These are phyloP conservation scores for Myripristis jacobus DNA, from an alignment of 2,797 vertebrate species.

Conservation along the genomic window DNA sequence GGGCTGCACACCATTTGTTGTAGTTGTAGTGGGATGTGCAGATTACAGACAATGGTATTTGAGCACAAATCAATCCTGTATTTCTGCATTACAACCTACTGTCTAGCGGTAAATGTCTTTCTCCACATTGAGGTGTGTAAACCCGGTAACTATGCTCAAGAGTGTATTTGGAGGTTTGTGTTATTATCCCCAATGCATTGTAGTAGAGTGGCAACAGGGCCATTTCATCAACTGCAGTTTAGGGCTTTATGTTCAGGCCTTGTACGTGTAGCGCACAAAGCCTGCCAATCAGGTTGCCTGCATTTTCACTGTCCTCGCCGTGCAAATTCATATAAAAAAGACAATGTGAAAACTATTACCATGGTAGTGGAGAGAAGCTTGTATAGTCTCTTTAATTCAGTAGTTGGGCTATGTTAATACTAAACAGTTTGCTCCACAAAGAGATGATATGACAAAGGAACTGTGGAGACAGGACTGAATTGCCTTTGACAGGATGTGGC, in stretches of 20 bases:
- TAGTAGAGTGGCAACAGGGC: neutral
- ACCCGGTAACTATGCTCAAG: neutral
- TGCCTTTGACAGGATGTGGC: slow-evolving; percentile 86
- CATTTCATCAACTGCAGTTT: slow-evolving; percentile 34
- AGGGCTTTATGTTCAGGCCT: slow-evolving; percentile 33
- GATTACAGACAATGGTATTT: slow-evolving; percentile 12
- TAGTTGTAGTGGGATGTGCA: neutral
- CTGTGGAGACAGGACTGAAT: slow-evolving; percentile 84
- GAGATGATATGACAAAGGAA: slow-evolving; percentile 84
- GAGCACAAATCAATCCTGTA: neutral
- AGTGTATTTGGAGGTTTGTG: neutral
- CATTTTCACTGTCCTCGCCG: slow-evolving; percentile 48
- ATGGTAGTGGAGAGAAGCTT: slow-evolving; percentile 58
- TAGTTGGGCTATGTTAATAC: slow-evolving; percentile 80
- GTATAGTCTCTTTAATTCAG: slow-evolving; percentile 78
- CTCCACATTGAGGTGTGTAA: slow-evolving; percentile 2
- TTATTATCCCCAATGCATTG: slow-evolving; percentile 30
- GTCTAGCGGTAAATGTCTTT: neutral
- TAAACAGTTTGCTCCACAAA: slow-evolving; percentile 82
- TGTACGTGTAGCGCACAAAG: slow-evolving; percentile 46
- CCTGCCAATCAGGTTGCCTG: slow-evolving; percentile 44
- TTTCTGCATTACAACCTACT: slow-evolving; percentile 3
- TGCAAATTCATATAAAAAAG: slow-evolving; percentile 48
- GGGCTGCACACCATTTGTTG: slow-evolving; percentile 40
- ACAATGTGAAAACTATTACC: slow-evolving; percentile 58